phyloP scores from a whole-genome alignment of 2,113 vertebrate species.

The Scomber japonicus region DNA sequence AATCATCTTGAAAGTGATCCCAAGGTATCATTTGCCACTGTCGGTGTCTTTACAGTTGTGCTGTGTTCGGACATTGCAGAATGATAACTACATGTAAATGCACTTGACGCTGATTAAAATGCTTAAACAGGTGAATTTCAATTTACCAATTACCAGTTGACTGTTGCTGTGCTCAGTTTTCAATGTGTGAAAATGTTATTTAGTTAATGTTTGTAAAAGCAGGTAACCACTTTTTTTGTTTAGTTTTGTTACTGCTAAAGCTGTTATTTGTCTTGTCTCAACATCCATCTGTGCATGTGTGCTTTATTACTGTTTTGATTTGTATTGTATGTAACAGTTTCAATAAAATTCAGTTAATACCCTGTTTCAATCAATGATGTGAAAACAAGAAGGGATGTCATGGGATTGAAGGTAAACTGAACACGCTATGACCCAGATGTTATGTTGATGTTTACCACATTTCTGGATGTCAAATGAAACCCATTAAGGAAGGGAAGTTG shows the following conservation, averaged over 20 bases:
- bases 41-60: too few species aligned
- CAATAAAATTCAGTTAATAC: background rate
- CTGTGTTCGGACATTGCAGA: too few species aligned
- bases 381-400: background rate
- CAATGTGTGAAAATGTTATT: too few species aligned
- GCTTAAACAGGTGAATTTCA: too few species aligned
- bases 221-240: background rate
- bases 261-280: rapidly evolving
- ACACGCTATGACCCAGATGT: background rate
- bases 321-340: background rate
- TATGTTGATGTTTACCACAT: background rate
- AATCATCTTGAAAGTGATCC: too few species aligned
- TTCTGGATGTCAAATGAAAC: background rate
- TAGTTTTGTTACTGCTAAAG: too few species aligned
- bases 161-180: too few species aligned
- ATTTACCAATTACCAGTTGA: too few species aligned
- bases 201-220: background rate
- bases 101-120: too few species aligned
- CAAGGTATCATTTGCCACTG: too few species aligned
- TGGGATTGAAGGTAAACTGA: constrained; percentile 4
- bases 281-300: background rate
- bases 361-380: background rate
- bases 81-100: too few species aligned
- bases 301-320: background rate
- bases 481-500: constrained; percentile 53